Base-by-base conservation (phyloP, 2,797 vertebrate species). In the Balearica regulorum region DNA sequence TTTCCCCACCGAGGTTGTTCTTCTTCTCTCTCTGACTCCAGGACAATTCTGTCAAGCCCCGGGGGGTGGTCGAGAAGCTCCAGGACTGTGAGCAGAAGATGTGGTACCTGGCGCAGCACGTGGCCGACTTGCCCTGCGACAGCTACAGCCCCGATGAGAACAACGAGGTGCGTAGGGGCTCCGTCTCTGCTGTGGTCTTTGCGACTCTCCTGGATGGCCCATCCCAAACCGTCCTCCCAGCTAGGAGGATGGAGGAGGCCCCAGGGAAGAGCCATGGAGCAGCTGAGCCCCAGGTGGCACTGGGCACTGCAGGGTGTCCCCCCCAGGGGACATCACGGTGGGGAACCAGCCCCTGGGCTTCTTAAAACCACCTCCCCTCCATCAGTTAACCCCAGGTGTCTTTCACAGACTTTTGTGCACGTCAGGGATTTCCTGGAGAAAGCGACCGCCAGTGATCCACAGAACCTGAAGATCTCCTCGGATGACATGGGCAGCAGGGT, bases 391-490 rank as follows among this genome's bases (percentile, higher is more conserved):
- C 24, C 65, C 13, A 22, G 2, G 10, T 39, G 6, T 51, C 70
- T 79, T 61, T 33, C 24, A 65, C 84, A 96, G 95, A 68, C 26
- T 55, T 78, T 87, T 29, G 43, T 28, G 61, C 68, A 35, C 85
- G 87, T 94, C 48, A 84, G 78, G n/a, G 39, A 71, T 26, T n/a
- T 89, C 33, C 65, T 94, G 75, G 95, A 96, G 90, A 20, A 54
- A 66, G 54, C 29, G 17, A 44, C 18, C 0, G 44, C 39, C 0
- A 24, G 7, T 12, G 39, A 93, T 21, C 5, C 7, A 0, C 25
- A 16, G 43, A 94, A 96, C 57, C 35, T 89, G 92, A 94, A 58
- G 84, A 55, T 95, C 75, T 54, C 78, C 49, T 60, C 93, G 0
- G 24, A 96, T 19, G 85, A 93, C 31, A 11, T 4, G 7, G 73